phyloP scores from a whole-genome alignment of 2,888 invertebrate species.

The Melieria crassipennis region DNA sequence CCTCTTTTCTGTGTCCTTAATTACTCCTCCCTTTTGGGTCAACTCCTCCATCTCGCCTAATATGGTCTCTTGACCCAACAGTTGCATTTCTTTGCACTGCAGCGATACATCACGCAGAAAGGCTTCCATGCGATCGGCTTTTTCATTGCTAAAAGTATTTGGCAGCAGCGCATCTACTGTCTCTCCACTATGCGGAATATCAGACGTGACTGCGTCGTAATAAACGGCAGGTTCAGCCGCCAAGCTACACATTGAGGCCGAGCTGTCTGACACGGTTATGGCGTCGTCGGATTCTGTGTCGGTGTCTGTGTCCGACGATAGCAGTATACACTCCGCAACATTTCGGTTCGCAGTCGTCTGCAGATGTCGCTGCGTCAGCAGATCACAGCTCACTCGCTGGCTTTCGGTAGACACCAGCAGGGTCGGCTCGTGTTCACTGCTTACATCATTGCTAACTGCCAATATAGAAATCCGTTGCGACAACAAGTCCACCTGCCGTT shows the following conservation, averaged over 20 bases:
- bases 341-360: constrained; percentile 38
- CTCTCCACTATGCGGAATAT: constrained; percentile 36
- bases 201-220: constrained; percentile 39
- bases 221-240: constrained; percentile 23
- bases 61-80: constrained; percentile 23
- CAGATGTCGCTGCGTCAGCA: constrained; percentile 42
- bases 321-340: constrained; percentile 1
- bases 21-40: no score
- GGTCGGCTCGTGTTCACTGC: constrained; percentile 32
- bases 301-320: constrained; percentile 41
- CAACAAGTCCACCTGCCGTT: constrained; percentile 48
- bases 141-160: constrained; percentile 42
- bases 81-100: constrained; percentile 43
- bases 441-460: constrained; percentile 3
- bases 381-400: constrained; percentile 41
- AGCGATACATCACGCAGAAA: constrained; percentile 60
- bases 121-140: constrained; percentile 55
- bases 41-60: background rate
- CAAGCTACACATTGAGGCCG: constrained; percentile 34
- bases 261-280: constrained; percentile 48
- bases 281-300: constrained; percentile 32
- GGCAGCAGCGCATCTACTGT: constrained; percentile 33
- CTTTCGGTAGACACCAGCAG: constrained; percentile 43
- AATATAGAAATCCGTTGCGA: constrained; percentile 6
- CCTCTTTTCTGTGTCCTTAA: background rate